Conservation (phyloP, 2,113 vertebrate species). For the Myotis lucifugus region DNA sequence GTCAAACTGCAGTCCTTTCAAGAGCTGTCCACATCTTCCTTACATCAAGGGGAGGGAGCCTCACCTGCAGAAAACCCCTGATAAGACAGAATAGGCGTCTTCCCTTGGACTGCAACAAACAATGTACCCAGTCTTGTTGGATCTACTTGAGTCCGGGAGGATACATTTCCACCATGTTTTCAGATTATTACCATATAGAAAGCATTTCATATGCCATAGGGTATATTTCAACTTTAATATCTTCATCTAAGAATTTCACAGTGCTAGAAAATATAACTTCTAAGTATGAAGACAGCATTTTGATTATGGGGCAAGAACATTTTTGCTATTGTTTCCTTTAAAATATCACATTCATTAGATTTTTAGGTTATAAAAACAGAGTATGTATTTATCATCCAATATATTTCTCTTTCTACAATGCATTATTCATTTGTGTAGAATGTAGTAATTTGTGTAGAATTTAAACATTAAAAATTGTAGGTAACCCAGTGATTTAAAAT, state of each 20-base stretch:
- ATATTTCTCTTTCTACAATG: neutral
- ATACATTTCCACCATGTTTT: neutral
- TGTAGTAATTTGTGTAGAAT: neutral
- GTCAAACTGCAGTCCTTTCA: neutral
- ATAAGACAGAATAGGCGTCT: neutral
- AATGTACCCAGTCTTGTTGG: neutral
- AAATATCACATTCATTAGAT: neutral
- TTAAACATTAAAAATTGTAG: neutral
- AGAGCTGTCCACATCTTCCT: neutral
- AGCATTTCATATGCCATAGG: conserved; percentile 6
- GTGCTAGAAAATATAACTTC: neutral
- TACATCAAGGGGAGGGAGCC: neutral
- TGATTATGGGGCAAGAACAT: neutral
- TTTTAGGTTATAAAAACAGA: neutral
- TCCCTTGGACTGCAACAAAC: neutral
- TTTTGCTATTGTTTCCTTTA: neutral
- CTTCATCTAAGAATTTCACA: neutral
- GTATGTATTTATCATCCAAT: neutral
- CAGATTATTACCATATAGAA: neutral
- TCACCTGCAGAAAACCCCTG: neutral
- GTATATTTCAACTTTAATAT: neutral
- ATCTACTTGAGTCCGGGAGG: neutral
- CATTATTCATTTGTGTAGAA: neutral
- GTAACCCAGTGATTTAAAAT: neutral
- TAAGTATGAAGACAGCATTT: neutral